These are phyloP conservation scores for Baryphthengus martii DNA, from an alignment of 2,113 vertebrate genomes.

Conservation along the genomic window DNA sequence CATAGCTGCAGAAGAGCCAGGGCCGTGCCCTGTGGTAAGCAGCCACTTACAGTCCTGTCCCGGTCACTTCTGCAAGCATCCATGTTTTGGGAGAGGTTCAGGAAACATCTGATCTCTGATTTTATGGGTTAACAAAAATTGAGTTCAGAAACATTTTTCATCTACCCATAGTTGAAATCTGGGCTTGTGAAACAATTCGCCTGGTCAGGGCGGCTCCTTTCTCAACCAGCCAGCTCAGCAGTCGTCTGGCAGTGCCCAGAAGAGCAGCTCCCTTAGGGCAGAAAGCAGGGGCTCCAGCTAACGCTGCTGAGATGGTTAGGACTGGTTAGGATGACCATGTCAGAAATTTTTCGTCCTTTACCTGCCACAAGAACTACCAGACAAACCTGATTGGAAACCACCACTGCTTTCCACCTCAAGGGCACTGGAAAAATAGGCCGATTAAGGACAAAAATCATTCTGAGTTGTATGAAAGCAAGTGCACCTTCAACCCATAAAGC, in stretches of 20 bases:
- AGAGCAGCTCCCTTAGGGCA: not conserved
- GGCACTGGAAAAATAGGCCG: not conserved
- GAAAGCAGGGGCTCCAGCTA: not conserved
- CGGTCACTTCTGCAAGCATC: not conserved
- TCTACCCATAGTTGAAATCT: not conserved
- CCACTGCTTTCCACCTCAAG: not conserved
- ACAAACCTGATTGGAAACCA: not conserved
- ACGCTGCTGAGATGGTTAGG: accelerated
- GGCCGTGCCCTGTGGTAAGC: accelerated
- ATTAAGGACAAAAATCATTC: not conserved
- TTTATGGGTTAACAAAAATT: not conserved
- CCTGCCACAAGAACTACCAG: not conserved
- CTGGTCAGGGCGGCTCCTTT: not conserved
- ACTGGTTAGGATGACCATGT: accelerated
- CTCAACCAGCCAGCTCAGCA: not conserved
- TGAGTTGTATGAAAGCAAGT: not conserved
- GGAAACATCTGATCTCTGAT: not conserved
- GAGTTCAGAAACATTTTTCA: not conserved
- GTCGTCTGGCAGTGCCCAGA: not conserved
- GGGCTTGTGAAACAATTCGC: not conserved
- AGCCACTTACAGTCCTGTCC: not conserved
- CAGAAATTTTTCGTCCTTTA: not conserved
- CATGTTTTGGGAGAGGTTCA: not conserved
- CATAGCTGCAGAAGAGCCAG: not conserved
- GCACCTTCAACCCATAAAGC: not conserved